Conservation (phyloP, 2,113 vertebrate genomes). For the Athene noctua region DNA sequence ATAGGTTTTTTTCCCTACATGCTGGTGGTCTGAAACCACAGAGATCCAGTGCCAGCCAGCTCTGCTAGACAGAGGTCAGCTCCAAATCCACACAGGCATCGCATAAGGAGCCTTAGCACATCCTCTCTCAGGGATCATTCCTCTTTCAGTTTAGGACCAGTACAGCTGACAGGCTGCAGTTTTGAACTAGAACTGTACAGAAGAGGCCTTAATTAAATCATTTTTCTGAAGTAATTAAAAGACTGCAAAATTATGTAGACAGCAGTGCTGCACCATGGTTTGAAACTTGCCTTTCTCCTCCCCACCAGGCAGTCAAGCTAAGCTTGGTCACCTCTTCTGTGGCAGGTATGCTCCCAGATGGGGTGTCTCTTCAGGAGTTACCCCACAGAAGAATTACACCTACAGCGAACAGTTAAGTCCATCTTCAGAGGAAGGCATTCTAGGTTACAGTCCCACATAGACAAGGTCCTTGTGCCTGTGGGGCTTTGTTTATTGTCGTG, state of each 20-base stretch:
- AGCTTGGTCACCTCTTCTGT: neutral
- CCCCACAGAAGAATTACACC: neutral
- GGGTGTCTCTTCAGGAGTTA: neutral
- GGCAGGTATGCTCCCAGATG: neutral
- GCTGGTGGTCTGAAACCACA: neutral
- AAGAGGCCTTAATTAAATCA: slow-evolving; percentile 36
- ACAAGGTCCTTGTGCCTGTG: neutral
- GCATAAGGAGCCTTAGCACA: fast-evolving
- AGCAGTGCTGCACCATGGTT: neutral
- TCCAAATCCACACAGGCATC: neutral
- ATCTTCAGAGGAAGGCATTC: neutral
- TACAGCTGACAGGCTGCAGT: neutral
- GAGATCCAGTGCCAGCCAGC: neutral
- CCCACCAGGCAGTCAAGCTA: neutral
- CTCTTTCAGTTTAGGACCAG: neutral
- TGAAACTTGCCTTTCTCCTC: neutral
- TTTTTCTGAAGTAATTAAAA: slow-evolving; percentile 54
- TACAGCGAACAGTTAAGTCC: neutral
- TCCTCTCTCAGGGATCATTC: neutral
- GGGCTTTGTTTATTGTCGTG: neutral
- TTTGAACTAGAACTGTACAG: neutral
- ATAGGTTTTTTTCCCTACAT: neutral
- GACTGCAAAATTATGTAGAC: neutral
- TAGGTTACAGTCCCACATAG: neutral
- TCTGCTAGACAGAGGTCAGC: neutral